These are phyloP conservation scores for pig (Sus scrofa) DNA, from an alignment of 2,113 vertebrate species.

Conservation along the genomic window T2T-Sscrofa CM000828.6:32260501-32261000, in stretches of 20 bases:
- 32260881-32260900: too few relatives aligned
- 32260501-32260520: background rate
- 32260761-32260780: background rate
- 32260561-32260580: background rate
- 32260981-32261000: too few relatives aligned
- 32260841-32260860: too few relatives aligned
- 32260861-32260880: too few relatives aligned
- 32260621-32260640: background rate
- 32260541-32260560: background rate
- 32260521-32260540: background rate
- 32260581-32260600: background rate
- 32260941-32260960: too few relatives aligned
- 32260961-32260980: too few relatives aligned
- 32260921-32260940: too few relatives aligned
- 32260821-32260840: too few relatives aligned
- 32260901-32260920: too few relatives aligned
- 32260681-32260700: background rate
- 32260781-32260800: background rate
- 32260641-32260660: background rate
- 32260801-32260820: background rate
- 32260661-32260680: background rate
- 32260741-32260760: background rate
- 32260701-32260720: background rate
- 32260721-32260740: background rate
- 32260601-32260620: background rate